Evolutionary conservation across 2,888 invertebrate species (phyloP).

Genomic region (Ethmia dodecea): DNA sequence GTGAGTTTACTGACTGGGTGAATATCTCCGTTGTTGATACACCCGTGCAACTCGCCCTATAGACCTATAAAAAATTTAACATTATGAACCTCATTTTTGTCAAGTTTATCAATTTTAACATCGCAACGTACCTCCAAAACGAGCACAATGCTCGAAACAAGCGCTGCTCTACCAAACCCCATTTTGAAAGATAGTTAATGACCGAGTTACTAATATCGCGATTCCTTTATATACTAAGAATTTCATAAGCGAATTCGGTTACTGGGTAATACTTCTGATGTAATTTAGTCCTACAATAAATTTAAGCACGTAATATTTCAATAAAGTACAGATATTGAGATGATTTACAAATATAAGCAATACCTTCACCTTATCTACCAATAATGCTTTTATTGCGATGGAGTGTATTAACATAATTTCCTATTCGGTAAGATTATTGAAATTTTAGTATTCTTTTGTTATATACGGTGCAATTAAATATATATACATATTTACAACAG

Average conservation of each 20-base stretch:
- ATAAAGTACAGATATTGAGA: conserved; percentile 6
- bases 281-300: no score
- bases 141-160: conserved; percentile 23
- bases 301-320: conserved; percentile 38
- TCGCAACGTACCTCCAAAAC: conserved; percentile 26
- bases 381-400: neutral
- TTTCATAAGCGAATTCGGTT: conserved; percentile 51
- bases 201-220: conserved; percentile 19
- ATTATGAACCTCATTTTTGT: no score
- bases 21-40: conserved; percentile 19
- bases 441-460: no score
- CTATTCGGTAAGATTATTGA: no score
- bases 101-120: neutral
- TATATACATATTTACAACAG: no score
- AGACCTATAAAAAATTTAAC: conserved; percentile 19
- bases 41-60: conserved; percentile 16
- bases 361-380: neutral
- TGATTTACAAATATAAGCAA: conserved; percentile 14
- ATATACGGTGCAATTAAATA: no score
- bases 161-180: conserved; percentile 32
- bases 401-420: no score
- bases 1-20: neutral
- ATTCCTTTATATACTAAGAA: conserved; percentile 45
- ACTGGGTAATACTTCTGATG: conserved; percentile 38
- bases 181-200: conserved; percentile 36